phyloP scores from a whole-genome alignment of 1,140 invertebrate species.

The Drosophila mayri region DNA sequence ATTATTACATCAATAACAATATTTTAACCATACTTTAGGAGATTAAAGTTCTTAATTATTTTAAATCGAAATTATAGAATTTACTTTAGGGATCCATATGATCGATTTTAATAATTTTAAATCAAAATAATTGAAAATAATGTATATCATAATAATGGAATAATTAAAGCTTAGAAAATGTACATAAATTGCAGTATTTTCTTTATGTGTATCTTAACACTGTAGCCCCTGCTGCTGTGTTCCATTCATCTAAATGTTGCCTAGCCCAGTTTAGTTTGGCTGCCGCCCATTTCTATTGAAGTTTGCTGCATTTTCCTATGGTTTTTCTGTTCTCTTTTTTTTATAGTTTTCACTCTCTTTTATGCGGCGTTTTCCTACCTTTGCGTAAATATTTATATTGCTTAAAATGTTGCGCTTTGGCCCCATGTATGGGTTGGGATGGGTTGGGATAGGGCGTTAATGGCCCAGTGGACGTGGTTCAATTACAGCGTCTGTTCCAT shows the following conservation, averaged over 20 bases:
- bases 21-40: too few relatives aligned
- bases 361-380: slow-evolving; percentile 14
- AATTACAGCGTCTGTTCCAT: slow-evolving; percentile 19
- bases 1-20: too few relatives aligned
- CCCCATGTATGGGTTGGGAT: background rate
- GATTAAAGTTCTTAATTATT: background rate
- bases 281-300: slow-evolving; percentile 19
- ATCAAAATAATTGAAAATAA: too few relatives aligned
- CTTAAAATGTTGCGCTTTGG: slow-evolving; percentile 50
- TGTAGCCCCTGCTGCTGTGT: slow-evolving; percentile 1
- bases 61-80: background rate
- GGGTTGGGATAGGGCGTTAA: background rate
- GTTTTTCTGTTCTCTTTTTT: slow-evolving; percentile 14
- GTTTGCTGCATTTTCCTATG: slow-evolving; percentile 25
- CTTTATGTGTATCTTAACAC: slow-evolving; percentile 9
- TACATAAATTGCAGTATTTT: background rate
- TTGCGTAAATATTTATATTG: slow-evolving; percentile 49
- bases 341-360: slow-evolving; percentile 49
- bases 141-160: background rate
- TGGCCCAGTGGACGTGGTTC: slow-evolving; percentile 35
- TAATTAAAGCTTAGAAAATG: background rate
- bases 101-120: background rate
- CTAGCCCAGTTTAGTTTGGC: slow-evolving; percentile 38
- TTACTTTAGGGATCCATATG: background rate
- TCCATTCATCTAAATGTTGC: slow-evolving; percentile 38